phyloP scores from a whole-genome alignment of 37 sponge, comb jelly and placozoan species.

The Crambe crambe region DNA sequence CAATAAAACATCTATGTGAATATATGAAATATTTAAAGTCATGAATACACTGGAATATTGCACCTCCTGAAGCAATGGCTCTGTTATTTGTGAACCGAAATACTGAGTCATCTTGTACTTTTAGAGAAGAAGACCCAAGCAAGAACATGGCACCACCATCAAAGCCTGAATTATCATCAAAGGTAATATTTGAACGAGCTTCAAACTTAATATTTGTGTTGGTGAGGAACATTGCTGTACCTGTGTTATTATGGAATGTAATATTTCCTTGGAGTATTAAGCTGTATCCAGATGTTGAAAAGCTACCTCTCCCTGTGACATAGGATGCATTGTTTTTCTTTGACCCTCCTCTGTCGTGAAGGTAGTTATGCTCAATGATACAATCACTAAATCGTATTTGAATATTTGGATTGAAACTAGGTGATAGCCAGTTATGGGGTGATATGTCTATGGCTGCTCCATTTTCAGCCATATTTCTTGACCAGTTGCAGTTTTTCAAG shows the following conservation, averaged over 20 bases:
- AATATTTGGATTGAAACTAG: not conserved
- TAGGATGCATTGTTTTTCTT: no score
- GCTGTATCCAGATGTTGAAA: not conserved
- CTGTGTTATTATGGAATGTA: not conserved
- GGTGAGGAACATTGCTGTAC: not conserved
- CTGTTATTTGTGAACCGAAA: constrained; percentile 34
- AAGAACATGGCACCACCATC: no score
- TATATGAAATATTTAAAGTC: not conserved
- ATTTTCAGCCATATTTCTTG: not conserved
- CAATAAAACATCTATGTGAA: not conserved
- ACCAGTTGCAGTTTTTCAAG: not conserved
- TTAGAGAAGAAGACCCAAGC: constrained; percentile 26
- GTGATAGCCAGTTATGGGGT: no score
- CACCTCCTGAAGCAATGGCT: constrained; percentile 51
- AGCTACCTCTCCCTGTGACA: not conserved
- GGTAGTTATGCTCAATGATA: not conserved
- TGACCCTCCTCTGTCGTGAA: no score
- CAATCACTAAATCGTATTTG: not conserved
- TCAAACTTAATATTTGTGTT: not conserved
- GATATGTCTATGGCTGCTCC: not conserved
- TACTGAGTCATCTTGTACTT: not conserved
- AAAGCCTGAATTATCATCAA: not conserved
- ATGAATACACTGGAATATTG: constrained; percentile 10
- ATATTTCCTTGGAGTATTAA: not conserved
- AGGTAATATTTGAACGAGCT: not conserved